Conservation (phyloP, 2,888 invertebrate species). For the Stegana nigrithorax region DNA sequence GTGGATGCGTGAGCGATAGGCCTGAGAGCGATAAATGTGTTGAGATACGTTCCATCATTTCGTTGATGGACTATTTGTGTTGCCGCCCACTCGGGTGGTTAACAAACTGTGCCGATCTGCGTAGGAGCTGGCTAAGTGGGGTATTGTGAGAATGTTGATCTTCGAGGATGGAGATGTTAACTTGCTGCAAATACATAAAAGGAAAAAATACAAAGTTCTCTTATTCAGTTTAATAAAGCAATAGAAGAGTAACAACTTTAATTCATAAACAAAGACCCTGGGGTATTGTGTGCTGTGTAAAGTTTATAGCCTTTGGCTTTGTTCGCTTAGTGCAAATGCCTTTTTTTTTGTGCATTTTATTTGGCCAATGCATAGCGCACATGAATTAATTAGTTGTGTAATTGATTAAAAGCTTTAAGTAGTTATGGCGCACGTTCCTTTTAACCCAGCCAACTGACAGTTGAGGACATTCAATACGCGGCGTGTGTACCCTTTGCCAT, state of each 20-base stretch:
- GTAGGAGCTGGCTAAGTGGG: constrained; percentile 18
- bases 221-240: too few species aligned
- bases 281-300: too few species aligned
- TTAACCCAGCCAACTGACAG: neutral
- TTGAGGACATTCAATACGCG: neutral
- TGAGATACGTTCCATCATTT: constrained; percentile 70
- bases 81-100: neutral
- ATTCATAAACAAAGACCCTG: neutral
- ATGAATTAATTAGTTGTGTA: constrained; percentile 15
- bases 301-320: neutral
- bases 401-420: constrained; percentile 4
- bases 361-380: too few species aligned
- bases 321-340: too few species aligned
- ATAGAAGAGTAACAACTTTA: neutral
- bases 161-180: neutral
- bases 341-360: too few species aligned
- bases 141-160: constrained; percentile 19
- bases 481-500: neutral
- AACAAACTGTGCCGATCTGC: constrained; percentile 19
- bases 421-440: too few species aligned
- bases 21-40: constrained; percentile 67
- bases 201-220: neutral
- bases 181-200: neutral
- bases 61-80: constrained; percentile 39
- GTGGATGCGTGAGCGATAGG: constrained; percentile 68